These are phyloP conservation scores for Bufo gargarizans DNA, from an alignment of 2,113 vertebrate genomes.

Conservation along the genomic window DNA sequence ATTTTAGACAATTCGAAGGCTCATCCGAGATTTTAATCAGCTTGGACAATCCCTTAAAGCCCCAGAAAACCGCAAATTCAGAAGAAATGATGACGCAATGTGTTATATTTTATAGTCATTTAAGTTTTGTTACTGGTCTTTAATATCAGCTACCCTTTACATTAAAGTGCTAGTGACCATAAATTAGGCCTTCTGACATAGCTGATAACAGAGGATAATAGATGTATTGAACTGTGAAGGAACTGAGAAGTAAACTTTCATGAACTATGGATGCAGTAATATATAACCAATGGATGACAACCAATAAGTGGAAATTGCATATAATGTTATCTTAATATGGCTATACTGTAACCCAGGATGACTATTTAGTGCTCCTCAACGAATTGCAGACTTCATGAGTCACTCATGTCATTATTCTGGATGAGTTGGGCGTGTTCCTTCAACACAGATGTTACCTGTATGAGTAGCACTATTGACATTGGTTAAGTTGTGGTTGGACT, in stretches of 20 bases:
- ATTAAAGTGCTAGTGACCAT: no score
- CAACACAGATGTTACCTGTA: neutral
- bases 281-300: neutral
- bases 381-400: neutral
- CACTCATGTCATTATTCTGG: neutral
- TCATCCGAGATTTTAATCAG: no score
- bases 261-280: neutral
- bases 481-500: neutral
- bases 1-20: no score
- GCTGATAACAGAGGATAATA: conserved; percentile 1
- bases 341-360: neutral
- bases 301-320: neutral
- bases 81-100: no score
- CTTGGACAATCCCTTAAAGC: no score
- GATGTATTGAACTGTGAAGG: neutral
- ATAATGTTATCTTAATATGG: neutral
- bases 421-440: neutral
- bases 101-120: no score
- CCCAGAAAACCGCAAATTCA: no score
- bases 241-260: neutral
- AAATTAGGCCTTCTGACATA: no score
- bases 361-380: neutral
- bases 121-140: no score
- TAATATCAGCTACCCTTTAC: no score
- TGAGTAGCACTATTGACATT: neutral